Evolutionary conservation across 2,113 vertebrate genomes (phyloP), one percentile per base, ranked within the genome.

Genomic region (Eurystomus gularis): DNA sequence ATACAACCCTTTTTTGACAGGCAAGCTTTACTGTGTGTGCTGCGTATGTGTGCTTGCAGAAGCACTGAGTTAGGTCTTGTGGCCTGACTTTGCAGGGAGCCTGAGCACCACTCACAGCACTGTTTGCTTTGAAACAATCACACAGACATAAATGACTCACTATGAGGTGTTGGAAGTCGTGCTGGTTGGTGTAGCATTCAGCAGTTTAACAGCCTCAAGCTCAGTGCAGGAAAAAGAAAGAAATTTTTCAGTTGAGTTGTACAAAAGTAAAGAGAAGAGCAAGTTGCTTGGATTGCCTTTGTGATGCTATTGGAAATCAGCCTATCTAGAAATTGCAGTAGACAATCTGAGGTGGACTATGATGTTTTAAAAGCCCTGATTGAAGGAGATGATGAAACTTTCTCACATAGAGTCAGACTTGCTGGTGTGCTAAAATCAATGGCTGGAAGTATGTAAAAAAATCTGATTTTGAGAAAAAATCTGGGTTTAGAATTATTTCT

Each of bases 51-150:
- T 14, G 17, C 61, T 55, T 70, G 68, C 51, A 66, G 78, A 75
- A 54, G 40, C 3, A 3, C 4, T 6, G 7, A 21, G 24, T 48
- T 64, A 40, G 55, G 29, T 79, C n/a, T 44, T 54, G 72, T 65
- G 54, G 37, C 60, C 44, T 58, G 76, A 48, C 55, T 54, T 54
- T 60, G 57, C 1, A 1, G 51, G n/a, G 49, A 83, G n/a, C 44
- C 44, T 80, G 82, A 49, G 44, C 35, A 76, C 72, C 82, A 16
- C 37, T 69, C n/a, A 54, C 44, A 81, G 55, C 33, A 42, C 48
- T 82, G 39, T 82, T 94, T 86, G 54, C 64, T 95, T 91, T 95
- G 81, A 94, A 93, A 72, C 76, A 86, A 72, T 78, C 91, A 78
- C 31, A 90, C 61, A 75, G 76, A 66, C 57, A 51, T 91, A 94